Evolutionary conservation across 1,140 invertebrate genomes (phyloP), one percentile per base, ranked within the genome.

Genomic region (Philopotamus ludificatus): DNA sequence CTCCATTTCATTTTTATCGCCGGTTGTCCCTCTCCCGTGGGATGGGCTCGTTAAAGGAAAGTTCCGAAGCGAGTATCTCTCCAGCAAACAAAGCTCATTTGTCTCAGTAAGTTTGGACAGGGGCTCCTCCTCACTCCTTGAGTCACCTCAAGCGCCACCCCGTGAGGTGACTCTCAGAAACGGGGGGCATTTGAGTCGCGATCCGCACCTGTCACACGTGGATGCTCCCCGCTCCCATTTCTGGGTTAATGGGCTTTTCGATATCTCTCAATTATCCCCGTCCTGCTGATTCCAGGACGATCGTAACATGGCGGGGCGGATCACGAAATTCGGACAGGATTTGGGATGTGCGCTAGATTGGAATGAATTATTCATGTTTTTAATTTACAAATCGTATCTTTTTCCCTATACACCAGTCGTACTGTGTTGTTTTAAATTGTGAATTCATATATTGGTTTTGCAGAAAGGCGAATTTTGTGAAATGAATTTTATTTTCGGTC

Each of bases 81-180:
- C 59, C n/a, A n/a, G 18, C 53, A 67, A 67, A 67, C 65, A 67
- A 67, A 67, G 60, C 65, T 67, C 65, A 67, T 67, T 67, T 63
- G 65, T 63, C 65, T 58, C 7, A 42, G 4, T 7, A 58, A 60
- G 20, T 66, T 42, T 44, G 47, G 25, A 20, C 47, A 15, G 25
- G 23, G 53, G 18, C 3, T 22, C 1, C 10, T 18, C 26, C 41
- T n/a, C n/a, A n/a, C n/a, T n/a, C n/a, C n/a, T n/a, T n/a, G n/a
- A n/a, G n/a, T n/a, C n/a, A n/a, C 39, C n/a, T 41, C 39, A 9
- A n/a, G 39, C 9, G 39, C 9, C 39, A 41, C 39, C 9, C 9
- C n/a, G n/a, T n/a, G 54, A 34, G 28, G 28, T 25, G 28, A 18
- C 15, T 39, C 16, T 2, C 20, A 16, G 51, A 3, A 22, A 23